Evolutionary conservation across 2,113 vertebrate species (phyloP), one percentile per base, ranked within the genome.

Genomic region (Geococcyx californianus): DNA sequence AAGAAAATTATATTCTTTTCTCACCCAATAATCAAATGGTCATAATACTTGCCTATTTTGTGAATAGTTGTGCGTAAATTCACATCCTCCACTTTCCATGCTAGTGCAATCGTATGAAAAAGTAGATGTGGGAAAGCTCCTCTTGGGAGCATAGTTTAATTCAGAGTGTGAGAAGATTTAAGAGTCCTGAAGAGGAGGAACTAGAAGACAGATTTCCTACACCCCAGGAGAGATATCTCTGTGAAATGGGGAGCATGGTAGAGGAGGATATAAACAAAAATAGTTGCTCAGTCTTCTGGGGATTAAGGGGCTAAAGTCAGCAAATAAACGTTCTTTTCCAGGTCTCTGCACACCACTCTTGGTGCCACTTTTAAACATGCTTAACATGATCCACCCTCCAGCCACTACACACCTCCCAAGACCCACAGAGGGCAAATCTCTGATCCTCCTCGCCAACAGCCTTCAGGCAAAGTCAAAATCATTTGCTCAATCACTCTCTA

Each of bases 381-480:
- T 75, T 42, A 28, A 58, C 1, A 0, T 18, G 5, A 66, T 28
- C 3, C 3, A 5, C 2, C 9, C 15, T 38, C 4, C 47, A 74
- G 34, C 36, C 0, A 6, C 33, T 47, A 40, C 15, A 74, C 21
- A 24, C 16, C 9, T 81, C 51, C n/a, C 28, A 73, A 31, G 16
- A 6, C 9, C 29, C 84, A 25, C 31, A 84, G 47, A 45, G 5
- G 42, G 15, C 7, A 11, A 4, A 2, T 9, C 13, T 42, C 45
- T 59, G 31, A 68, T 79, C 33, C n/a, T 34, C 20, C 9, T 31
- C 11, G 15, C 44, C 24, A 64, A 28, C 2, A 73, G 21, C 16
- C 21, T 75, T 59, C 16, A 88, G 34, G 29, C 33, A 88, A 85
- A 86, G 56, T 14, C 58, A 84, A 58, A 52, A 12, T 87, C 64